Percentiles rank a stretch among this genome's conserved stretches.
phyloP scores from a whole-genome alignment of 2,888 invertebrate genomes.

The Cephus pulcher region DNA sequence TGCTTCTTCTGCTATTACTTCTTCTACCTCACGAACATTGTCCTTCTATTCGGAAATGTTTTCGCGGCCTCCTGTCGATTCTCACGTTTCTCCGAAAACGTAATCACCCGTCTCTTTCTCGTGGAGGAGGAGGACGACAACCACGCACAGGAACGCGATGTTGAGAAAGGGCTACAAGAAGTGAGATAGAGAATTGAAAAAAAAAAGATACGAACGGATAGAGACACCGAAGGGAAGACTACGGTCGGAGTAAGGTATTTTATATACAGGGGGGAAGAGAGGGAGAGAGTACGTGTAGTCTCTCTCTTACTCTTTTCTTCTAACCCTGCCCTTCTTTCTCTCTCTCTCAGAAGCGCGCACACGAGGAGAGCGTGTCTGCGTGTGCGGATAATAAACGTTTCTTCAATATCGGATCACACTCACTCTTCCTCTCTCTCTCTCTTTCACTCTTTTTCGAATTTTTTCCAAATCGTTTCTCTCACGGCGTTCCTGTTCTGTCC shows the following conservation, averaged over 20 bases:
- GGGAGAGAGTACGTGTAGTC: neutral
- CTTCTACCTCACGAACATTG: neutral
- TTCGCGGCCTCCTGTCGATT: neutral
- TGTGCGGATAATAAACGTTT: neutral
- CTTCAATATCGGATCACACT: neutral
- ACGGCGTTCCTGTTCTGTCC: neutral
- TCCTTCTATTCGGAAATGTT: neutral
- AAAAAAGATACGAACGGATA: neutral
- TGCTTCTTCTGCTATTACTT: neutral
- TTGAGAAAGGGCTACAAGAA: neutral
- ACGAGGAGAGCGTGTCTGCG: neutral
- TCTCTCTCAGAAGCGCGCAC: slow-evolving; percentile 8
- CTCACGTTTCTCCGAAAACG: neutral
- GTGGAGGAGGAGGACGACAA: neutral
- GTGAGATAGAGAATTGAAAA: neutral
- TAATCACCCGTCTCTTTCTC: neutral
- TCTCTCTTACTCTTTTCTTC: neutral
- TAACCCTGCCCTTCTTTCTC: neutral
- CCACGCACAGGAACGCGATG: neutral
- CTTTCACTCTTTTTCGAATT: slow-evolving; percentile 6
- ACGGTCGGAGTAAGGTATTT: neutral
- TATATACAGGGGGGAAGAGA: neutral
- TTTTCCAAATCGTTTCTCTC: neutral
- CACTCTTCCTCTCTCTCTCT: slow-evolving; percentile 1
- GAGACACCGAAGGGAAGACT: neutral